Base-by-base conservation (phyloP, 64 coral and sea anemone species). In the Dendronephthya gigantea region DNA sequence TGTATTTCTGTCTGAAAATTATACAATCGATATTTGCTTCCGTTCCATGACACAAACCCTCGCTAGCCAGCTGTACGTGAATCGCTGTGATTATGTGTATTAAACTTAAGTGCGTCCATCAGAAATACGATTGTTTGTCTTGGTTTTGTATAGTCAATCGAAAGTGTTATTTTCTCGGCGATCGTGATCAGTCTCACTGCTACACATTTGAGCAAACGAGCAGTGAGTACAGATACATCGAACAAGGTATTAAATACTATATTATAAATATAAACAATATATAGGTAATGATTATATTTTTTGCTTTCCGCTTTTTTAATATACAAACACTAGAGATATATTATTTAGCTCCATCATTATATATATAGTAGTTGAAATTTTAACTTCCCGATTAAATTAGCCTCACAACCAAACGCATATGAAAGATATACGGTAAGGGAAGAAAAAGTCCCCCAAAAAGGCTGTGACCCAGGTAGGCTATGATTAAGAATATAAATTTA, bases 101-200 rank as follows among this genome's bases (percentile, higher is more conserved):
- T n/a, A 62, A 62, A 62, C 55, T 62, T n/a, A 62, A 62, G 55
- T 62, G 17, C 55, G 19, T 62, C 17, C 25, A 19, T n/a, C 25
- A 62, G 25, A 62, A 62, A 45, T 45, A 45, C 11, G 11, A 45
- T 6, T 45, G 41, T 86, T 10, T 37, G 83, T 7, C 89, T 81
- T 31, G 55, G 52, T 27, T 43, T 49, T 83, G 30, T 48, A 5
- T 48, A 98, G 95, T 98, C 95, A 1, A 92, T 98, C 22, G 95
- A 98, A 76, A 98, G 95, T 87, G 95, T 98, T 51, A 98, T 98
- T 50, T 98, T 98, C 83, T 98, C 95, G 7, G 95, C 95, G 19
- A 98, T 98, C 49, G 95, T 98, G 31, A 98, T 98, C 82, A 98
- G 95, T 50, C 49, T 98, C 25, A 98, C 95, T 15, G 95, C 95